A percentile compares a stretch with the other conserved stretches of the same genome.
Conservation (phyloP, 2,888 invertebrate species). For the Drosophila sordidapex region DNA sequence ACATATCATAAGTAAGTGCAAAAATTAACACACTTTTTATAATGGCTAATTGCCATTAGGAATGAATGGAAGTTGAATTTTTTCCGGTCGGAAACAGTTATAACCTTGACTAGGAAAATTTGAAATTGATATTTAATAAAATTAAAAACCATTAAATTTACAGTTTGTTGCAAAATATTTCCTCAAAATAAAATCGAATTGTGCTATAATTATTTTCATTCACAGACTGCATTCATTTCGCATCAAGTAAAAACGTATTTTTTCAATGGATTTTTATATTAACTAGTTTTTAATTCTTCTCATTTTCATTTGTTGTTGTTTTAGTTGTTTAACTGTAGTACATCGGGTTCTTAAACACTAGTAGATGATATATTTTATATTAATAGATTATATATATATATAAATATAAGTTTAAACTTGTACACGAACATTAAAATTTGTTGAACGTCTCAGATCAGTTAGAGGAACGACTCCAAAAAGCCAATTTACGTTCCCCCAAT, state of each 20-base stretch:
- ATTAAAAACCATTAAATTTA: background rate
- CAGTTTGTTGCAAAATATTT: slow-evolving; percentile 3
- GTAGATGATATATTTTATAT: slow-evolving; percentile 75
- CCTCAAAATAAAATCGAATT: background rate
- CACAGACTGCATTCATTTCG: background rate
- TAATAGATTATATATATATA: slow-evolving; percentile 70
- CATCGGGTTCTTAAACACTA: slow-evolving; percentile 63
- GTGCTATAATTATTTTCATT: background rate
- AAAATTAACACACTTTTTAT: background rate
- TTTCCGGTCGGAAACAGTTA: slow-evolving; percentile 21
- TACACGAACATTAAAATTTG: slow-evolving; percentile 73
- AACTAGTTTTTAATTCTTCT: slow-evolving; percentile 76
- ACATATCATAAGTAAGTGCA: slow-evolving; percentile 13
- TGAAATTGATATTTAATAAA: background rate
- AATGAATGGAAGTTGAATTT: slow-evolving; percentile 4
- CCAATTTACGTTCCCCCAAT: slow-evolving; percentile 16
- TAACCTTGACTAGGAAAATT: background rate
- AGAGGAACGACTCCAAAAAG: slow-evolving; percentile 31
- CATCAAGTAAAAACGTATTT: background rate
- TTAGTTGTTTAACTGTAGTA: slow-evolving; percentile 75
- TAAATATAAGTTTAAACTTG: slow-evolving; percentile 77
- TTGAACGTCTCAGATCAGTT: slow-evolving; percentile 63
- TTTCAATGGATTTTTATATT: slow-evolving; percentile 55
- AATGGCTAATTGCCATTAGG: background rate
- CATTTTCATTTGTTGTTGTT: slow-evolving; percentile 67